Base-by-base conservation (phyloP, 2,888 invertebrate genomes). In the Nesidiocoris tenuis region DNA sequence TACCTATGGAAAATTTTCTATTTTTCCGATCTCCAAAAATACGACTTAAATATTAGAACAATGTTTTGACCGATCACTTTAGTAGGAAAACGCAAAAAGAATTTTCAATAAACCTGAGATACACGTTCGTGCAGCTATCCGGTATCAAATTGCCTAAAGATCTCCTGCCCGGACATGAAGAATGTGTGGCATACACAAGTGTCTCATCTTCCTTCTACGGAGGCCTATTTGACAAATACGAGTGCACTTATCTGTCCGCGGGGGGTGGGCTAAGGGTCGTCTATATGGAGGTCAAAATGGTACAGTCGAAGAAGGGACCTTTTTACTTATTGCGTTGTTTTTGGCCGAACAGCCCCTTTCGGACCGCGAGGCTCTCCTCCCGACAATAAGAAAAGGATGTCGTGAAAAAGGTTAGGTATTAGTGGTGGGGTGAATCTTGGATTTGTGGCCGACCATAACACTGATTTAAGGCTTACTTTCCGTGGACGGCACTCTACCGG, bases 251-350 rank as follows among this genome's bases (percentile, higher is more conserved):
- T 75, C 67, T 67, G 75, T 67, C 75, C 67, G 75, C 75, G 67
- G 65, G 59, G 25, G 61, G 39, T 7, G 72, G 72, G 72, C 61
- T 72, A 72, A 72, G 72, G 54, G 55, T 21, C 19, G 54, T 56
- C n/a, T 24, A 3, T 54, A 55, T 7, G 21, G 56, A 67, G 64
- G 64, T 64, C 39, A 39, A 39, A 39, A 39, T 12, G 5, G 39
- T 39, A 39, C 12, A 39, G 39, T 12, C 3, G 19, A 55, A 23
- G 5, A 9, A 18, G 56, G 59, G 59, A n/a, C 24, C 75, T 75
- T 75, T 75, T 75, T 75, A 75, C 75, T 75, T 75, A 75, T 75
- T 75, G 75, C 75, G 67, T 75, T 75, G 67, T 75, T 68, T 75
- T 75, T 57, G 65, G 65, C 61, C 19, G 57, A 70, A 70, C 25